phyloP scores from a whole-genome alignment of 2,797 vertebrate genomes.

The Rhodeus uyekii region DNA sequence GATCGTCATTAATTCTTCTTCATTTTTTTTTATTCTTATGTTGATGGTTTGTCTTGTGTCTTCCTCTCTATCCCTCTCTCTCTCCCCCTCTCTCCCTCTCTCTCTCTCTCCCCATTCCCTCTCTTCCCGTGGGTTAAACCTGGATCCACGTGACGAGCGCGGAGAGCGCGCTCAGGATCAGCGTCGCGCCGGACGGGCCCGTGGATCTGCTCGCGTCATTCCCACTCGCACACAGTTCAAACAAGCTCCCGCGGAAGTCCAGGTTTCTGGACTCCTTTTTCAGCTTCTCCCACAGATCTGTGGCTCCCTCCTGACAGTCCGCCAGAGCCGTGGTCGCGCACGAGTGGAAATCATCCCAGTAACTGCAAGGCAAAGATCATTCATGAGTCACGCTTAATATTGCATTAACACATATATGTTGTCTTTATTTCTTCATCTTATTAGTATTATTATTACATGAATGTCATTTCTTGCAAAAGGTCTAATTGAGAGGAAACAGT shows the following conservation, averaged over 20 bases:
- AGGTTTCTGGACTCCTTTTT: constrained; percentile 95
- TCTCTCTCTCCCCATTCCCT: neutral
- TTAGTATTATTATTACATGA: too few species aligned
- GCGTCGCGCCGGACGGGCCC: constrained; percentile 67
- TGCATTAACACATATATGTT: too few species aligned
- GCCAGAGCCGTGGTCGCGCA: constrained; percentile 93
- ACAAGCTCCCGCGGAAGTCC: constrained; percentile 95
- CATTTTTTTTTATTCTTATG: constrained; percentile 44
- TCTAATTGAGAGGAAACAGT: neutral
- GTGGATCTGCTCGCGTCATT: constrained; percentile 76
- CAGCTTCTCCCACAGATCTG: constrained; percentile 97
- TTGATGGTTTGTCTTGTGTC: constrained; percentile 49
- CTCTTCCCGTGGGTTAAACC: constrained; percentile 74
- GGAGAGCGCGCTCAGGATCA: constrained; percentile 83
- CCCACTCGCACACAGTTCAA: constrained; percentile 91
- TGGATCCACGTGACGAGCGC: constrained; percentile 87
- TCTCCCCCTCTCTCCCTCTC: too few species aligned
- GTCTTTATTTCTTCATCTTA: too few species aligned
- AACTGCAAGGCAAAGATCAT: constrained; percentile 75
- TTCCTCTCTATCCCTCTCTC: constrained; percentile 7
- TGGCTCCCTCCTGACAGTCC: constrained; percentile 96
- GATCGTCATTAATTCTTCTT: constrained; percentile 58
- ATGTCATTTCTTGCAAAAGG: neutral
- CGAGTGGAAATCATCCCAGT: constrained; percentile 97
- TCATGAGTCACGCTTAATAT: neutral